Evolutionary conservation across 2,797 vertebrate genomes (phyloP), one percentile per base, ranked within the genome.

Genomic region (Pseudocheirus occidentalis): DNA sequence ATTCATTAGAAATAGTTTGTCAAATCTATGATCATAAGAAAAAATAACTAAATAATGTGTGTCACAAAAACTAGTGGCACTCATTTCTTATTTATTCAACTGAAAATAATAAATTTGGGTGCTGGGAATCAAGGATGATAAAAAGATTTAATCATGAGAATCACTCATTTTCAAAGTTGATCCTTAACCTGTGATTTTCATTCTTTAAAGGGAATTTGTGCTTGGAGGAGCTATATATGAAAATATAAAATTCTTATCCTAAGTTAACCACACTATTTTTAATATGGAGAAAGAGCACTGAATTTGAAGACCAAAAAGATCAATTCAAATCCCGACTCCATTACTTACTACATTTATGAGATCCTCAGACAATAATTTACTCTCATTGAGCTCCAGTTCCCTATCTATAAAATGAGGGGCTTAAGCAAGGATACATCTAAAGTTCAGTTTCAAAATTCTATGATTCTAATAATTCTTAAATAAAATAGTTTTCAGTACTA

Each of bases 1-100:
- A 50, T 93, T 94, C 13, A 90, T 94, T 94, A 93, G 95, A 93
- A 95, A 53, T 59, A 87, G 66, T 16, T 54, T 53, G 1, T 13
- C 28, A 54, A 54, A 31, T 90, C 18, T 31, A 90, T 55, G 7
- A 29, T 53, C 7, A 21, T 55, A 55, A 34, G 24, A n/a, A 24
- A 12, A 53, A 90, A 90, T 55, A 90, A 55, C 29, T 54, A 90
- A 55, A 81, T 66, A 66, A 66, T 10, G 40, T 87, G 73, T 87
- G 73, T 87, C 40, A 87, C 9, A 50, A 21, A 46, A 46, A 50
- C 73, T 87, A 0, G 73, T 28, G 6, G 40, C 46, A 50, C 21
- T 87, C 9, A 50, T 87, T 87, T 87, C 40, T 87, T 87, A 50
- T 50, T 87, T 87, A 87, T 46, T 87, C 24, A 27, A 50, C 21